Base-by-base conservation (phyloP, 2,797 vertebrate genomes). In the Margarornis squamiger region DNA sequence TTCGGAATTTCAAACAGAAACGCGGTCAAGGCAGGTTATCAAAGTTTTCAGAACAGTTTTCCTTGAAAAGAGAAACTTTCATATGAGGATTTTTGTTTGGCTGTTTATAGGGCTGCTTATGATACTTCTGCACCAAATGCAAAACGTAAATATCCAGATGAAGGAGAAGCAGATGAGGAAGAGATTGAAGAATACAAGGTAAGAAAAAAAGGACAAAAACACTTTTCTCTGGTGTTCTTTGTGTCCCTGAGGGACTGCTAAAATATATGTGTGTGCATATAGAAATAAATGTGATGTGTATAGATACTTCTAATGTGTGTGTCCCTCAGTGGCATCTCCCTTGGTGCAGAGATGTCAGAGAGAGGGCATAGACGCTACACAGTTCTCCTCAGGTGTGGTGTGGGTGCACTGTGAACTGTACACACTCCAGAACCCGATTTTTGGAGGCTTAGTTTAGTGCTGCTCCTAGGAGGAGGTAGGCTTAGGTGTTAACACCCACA, bases 131-230 rank as follows among this genome's bases (percentile, higher is more conserved):
- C 96, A 30, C 96, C 98, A 74, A 97, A 97, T 92, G 97, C 98
- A 27, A 99, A 99, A 96, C 98, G 98, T 79, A 99, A 98, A 94
- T 98, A 97, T 30, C 98, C 96, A 54, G 98, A 98, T 14, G 99
- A 99, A 67, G 98, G 99, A 86, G 99, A 99, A 83, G 98, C 98
- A 23, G 98, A 98, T 41, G 99, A 99, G 92, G 99, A 99, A 96
- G 99, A 99, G 92, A 96, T 99, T 38, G 99, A 99, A 97, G 99
- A 99, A 88, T 99, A 98, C 79, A 99, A 99, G 97, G 99, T 99
- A 97, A 98, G 92, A 49, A 57, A 70, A 68, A 71, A 20, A 52
- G 23, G 10, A 19, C 65, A 30, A 54, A 43, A 17, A 9, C 18
- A 7, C 5, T 78, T 75, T 83, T 57, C 12, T 72, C 2, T 76